A percentile compares a stretch with the other conserved stretches of the same genome.
These are phyloP conservation scores for Phalanger gymnotis DNA, from an alignment of 2,797 vertebrate genomes.

Conservation along the genomic window DNA sequence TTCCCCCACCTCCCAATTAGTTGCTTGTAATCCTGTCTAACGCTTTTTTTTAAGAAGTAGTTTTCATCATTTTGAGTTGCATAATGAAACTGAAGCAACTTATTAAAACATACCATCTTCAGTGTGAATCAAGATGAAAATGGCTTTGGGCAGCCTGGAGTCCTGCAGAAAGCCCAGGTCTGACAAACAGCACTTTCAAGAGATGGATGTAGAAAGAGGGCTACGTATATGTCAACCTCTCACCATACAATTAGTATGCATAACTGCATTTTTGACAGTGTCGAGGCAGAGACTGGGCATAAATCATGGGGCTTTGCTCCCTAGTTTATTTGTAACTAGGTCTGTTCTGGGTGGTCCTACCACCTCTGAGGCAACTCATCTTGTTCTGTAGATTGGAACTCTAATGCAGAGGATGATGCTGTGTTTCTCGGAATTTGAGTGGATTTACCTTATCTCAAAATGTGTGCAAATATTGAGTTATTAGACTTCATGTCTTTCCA, in stretches of 20 bases:
- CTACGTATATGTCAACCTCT: neutral
- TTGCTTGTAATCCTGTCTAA: constrained; percentile 18
- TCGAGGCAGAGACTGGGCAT: neutral
- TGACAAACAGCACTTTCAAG: constrained; percentile 31
- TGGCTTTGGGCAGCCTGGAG: neutral
- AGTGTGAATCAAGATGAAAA: neutral
- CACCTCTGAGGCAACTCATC: neutral
- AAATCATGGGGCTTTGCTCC: neutral
- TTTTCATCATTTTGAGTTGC: constrained; percentile 51
- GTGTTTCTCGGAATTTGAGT: constrained; percentile 27
- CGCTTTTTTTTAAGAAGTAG: neutral
- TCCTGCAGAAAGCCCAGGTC: neutral
- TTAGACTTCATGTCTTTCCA: constrained; percentile 10
- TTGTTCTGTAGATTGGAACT: constrained; percentile 33
- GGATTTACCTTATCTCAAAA: constrained; percentile 60
- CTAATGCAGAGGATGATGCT: neutral
- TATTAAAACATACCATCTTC: constrained; percentile 32
- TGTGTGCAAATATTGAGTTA: constrained; percentile 34
- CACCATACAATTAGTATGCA: constrained; percentile 10
- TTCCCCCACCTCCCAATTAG: constrained; percentile 19
- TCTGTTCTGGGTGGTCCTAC: constrained; percentile 13
- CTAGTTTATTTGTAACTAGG: constrained; percentile 36
- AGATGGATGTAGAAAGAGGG: constrained; percentile 8
- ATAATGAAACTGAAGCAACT: constrained; percentile 31
- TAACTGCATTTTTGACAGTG: constrained; percentile 2